Evolutionary conservation across 1,140 invertebrate genomes (phyloP).

Genomic region (Leptinotarsa texana): DNA sequence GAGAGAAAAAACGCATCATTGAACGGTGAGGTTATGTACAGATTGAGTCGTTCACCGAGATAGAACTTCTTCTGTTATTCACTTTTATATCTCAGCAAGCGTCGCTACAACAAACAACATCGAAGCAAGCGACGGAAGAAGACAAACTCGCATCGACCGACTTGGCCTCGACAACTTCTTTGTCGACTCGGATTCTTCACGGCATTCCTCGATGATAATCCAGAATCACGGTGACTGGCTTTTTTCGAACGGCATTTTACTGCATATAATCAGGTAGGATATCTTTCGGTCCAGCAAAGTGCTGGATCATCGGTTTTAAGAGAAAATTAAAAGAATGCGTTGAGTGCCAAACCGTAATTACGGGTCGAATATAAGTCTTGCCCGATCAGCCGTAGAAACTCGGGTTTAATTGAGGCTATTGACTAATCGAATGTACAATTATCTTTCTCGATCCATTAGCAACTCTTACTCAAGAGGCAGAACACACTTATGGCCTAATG

Average conservation of each 20-base stretch:
- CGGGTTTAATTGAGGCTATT: conserved; percentile 40
- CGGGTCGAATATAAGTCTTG: conserved; percentile 23
- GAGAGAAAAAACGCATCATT: too few relatives aligned
- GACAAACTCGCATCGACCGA: conserved; percentile 1
- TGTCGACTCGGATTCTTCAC: conserved; percentile 33
- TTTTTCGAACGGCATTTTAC: conserved; percentile 42
- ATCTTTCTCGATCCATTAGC: conserved; percentile 25
- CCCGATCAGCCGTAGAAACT: conserved; percentile 9
- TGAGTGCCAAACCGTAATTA: conserved; percentile 48
- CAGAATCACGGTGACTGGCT: conserved; percentile 47
- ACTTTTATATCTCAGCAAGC: too few relatives aligned
- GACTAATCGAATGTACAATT: conserved; percentile 34
- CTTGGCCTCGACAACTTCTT: conserved; percentile 22
- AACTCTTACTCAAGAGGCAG: background rate
- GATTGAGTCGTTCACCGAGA: too few relatives aligned
- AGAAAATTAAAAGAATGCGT: conserved; percentile 53
- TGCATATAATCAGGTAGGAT: conserved; percentile 46
- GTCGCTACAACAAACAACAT: background rate
- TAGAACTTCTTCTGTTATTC: too few relatives aligned
- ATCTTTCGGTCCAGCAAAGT: conserved; percentile 47
- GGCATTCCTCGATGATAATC: conserved; percentile 48
- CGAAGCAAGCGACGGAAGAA: conserved; percentile 27
- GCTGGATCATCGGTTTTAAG: conserved; percentile 53
- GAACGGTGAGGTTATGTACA: too few relatives aligned
- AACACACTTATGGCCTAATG: background rate